Base-by-base conservation (phyloP, 2,888 invertebrate genomes). In the Clunio marinus region DNA sequence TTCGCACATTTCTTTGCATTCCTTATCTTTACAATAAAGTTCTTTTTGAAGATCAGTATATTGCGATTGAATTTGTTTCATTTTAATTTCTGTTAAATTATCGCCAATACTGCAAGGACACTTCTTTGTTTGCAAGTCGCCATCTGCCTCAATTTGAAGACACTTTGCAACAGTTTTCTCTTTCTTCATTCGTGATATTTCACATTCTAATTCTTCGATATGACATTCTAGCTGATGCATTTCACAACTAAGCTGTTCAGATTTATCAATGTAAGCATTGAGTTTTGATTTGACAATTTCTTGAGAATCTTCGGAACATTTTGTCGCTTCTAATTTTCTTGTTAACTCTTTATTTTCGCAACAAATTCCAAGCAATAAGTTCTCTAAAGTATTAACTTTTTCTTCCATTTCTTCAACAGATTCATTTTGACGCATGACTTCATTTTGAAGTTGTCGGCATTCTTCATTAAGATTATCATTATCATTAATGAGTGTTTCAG, bases 21-120 rank as follows among this genome's bases (percentile, higher is more conserved):
- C 74, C 27, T 73, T 74, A 51, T 78, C 76, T 70, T 77, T 78
- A 32, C 74, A 74, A 63, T 73, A 73, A 69, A 73, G 77, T 59
- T 76, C 75, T 0, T 73, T 72, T 4, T 78, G 67, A 13, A 78
- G 72, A 32, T 75, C 73, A 7, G 75, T 73, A 60, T 77, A 78
- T 27, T 45, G 45, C 3, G 13, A 17, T 27, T 63, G 25, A 15
- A 63, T 17, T 2, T 15, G 15, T 17, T 63, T 41, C n/a, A 41
- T 10, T n/a, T 41, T 41, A 2, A 15, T 41, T 2, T 2, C 10
- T 13, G 15, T 41, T n/a, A n/a, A 15, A n/a, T 15, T 41, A n/a
- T 41, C 41, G 10, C 41, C 41, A 41, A 5, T 15, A 5, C n/a
- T 15, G 41, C 41, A 41, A 13, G 41, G 41, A 41, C 4, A 5